Evolutionary conservation across 2,888 invertebrate species (phyloP).

Genomic region (Drosophila pseudotalamancana): DNA sequence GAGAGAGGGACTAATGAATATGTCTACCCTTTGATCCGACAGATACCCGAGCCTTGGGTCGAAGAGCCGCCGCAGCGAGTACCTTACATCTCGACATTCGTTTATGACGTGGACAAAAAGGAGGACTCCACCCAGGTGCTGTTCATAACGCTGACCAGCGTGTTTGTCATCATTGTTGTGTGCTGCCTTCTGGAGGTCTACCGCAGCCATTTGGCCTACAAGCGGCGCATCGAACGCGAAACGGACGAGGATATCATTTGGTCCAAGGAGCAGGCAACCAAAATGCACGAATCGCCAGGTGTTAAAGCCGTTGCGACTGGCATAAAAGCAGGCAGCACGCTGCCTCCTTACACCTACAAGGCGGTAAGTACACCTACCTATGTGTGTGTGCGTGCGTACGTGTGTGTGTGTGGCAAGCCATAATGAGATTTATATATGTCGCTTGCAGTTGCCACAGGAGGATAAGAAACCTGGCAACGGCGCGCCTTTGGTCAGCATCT

Average conservation of each 20-base stretch:
- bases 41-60: constrained; percentile 87
- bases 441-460: constrained; percentile 81
- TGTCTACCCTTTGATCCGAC: constrained; percentile 33
- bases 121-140: constrained; percentile 93
- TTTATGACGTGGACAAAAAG: constrained; percentile 89
- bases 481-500: constrained; percentile 82
- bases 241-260: constrained; percentile 91
- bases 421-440: constrained; percentile 48
- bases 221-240: constrained; percentile 89
- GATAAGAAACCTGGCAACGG: constrained; percentile 81
- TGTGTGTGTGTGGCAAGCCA: constrained; percentile 6
- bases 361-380: constrained; percentile 84
- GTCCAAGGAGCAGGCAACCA: constrained; percentile 90
- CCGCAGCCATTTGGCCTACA: constrained; percentile 90
- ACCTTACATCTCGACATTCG: constrained; percentile 90
- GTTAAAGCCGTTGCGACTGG: constrained; percentile 50
- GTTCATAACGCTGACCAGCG: constrained; percentile 90
- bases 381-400: neutral
- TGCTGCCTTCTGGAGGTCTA: constrained; percentile 91
- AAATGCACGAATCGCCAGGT: constrained; percentile 87
- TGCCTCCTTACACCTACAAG: constrained; percentile 85
- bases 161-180: constrained; percentile 89
- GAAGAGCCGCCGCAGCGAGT: constrained; percentile 92
- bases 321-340: constrained; percentile 27
- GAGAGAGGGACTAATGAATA: constrained; percentile 49